phyloP scores from a whole-genome alignment of 2,797 vertebrate genomes.

The Tachyglossus aculeatus region DNA sequence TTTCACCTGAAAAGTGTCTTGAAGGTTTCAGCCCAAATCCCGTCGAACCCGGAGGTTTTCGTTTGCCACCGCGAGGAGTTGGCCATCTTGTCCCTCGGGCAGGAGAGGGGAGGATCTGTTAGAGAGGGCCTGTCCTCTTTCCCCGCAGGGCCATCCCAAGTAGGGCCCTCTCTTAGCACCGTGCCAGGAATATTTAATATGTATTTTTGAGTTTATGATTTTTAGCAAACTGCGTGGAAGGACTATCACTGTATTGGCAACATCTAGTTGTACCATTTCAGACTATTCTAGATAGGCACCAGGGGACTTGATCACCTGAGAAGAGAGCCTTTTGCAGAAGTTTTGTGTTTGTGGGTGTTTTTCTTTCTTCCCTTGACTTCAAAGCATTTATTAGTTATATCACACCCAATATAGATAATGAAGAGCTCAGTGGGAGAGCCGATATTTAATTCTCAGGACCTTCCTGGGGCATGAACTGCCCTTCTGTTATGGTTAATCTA shows the following conservation, averaged over 20 bases:
- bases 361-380: constrained; percentile 1
- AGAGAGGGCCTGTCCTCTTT: too few species aligned
- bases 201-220: constrained; percentile 53
- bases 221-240: constrained; percentile 42
- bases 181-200: constrained; percentile 68
- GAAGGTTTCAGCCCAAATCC: too few species aligned
- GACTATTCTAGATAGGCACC: constrained; percentile 42
- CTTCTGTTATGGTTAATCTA: background rate
- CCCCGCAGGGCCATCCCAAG: too few species aligned
- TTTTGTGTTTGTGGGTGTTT: background rate
- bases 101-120: too few species aligned
- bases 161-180: too few species aligned
- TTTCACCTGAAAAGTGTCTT: too few species aligned
- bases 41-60: too few species aligned
- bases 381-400: background rate
- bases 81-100: too few species aligned
- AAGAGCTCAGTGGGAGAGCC: background rate
- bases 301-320: constrained; percentile 25
- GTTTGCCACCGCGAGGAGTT: too few species aligned
- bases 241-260: constrained; percentile 6
- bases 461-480: background rate
- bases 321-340: constrained; percentile 51
- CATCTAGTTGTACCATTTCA: constrained; percentile 12
- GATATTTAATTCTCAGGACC: background rate
- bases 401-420: background rate